Evolutionary conservation across 2,113 vertebrate genomes (phyloP), one percentile per base, ranked within the genome.

Genomic region (Macaca mulatta): DNA sequence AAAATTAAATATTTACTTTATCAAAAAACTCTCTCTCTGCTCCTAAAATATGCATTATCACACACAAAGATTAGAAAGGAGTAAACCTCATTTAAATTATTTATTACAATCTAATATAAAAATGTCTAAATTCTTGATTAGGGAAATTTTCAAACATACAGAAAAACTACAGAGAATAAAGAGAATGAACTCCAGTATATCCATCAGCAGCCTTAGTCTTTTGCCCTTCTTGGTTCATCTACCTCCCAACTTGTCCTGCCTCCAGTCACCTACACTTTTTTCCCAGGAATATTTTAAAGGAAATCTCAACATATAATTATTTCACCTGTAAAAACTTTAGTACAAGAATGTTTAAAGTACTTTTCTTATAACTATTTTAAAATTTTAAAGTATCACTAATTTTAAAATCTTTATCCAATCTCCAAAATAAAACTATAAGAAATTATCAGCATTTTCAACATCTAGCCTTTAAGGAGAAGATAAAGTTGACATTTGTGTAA

Each of bases 31-130:
- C 48, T 88, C 3, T n/a, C 2, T 50, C 85, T 64, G 5, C 55
- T 88, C 88, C 72, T 89, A 78, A 95, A 87, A 7, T 78, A 69
- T 79, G n/a, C 35, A 80, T 16, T 64, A 61, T 10, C 38, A 94
- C 22, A 89, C 57, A 38, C n/a, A 32, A 89, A 59, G 8, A 13
- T 77, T 92, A 25, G 85, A 96, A 77, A 48, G 0, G 27, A 27
- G 11, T 13, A 82, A 27, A 50, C 7, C 45, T 83, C 87, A 95
- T 93, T 97, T 93, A 97, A 91, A 95, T 96, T 79, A 94, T 35
- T 88, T 82, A 96, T 30, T 88, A 18, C 8, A 69, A 95, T 57
- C 27, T 20, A 85, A 77, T 30, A 77, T 8, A 79, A 84, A 50
- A 94, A 27, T 5, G 38, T 88, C 64, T 38, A 69, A 90, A 86